Evolutionary conservation across 2,113 vertebrate genomes (phyloP), one percentile per base, ranked within the genome.

Genomic region (Eubucco bourcierii): DNA sequence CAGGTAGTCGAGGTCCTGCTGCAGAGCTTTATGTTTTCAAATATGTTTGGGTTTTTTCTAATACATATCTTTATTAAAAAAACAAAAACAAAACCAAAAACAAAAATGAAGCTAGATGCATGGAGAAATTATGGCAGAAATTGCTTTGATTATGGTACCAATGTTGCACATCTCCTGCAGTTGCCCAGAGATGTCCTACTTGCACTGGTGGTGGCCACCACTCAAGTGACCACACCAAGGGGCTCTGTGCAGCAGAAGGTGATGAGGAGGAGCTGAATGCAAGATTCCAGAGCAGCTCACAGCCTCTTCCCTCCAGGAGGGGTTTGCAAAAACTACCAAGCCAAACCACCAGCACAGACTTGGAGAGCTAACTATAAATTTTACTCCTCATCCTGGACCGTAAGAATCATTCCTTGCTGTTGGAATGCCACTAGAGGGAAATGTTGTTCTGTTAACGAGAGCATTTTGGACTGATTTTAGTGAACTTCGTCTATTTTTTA

Each of bases 361-460:
- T 4, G 20, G 39, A 29, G 10, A 68, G 21, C 39, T 0, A 12
- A 1, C 14, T 7, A 39, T 12, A 1, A 5, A 0, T 3, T 23
- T 9, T 7, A 1, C 34, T 27, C 28, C 12, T 5, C 27, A 0
- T 2, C 12, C 52, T 4, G 19, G 3, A 58, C 3, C 6, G 2
- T 1, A 20, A 19, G 37, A 31, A 56, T 15, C 8, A 4, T 3
- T 4, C 25, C 8, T 19, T 76, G 27, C 47, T 2, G 5, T 8
- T 4, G 31, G 10, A 9, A 66, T 12, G 53, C 97, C 98, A 94
- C 97, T 97, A 98, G 97, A 97, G 98, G 98, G 97, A 95, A 97
- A 96, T 89, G 66, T 98, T 98, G 98, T 74, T 95, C 97, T 97
- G 97, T 73, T 93, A 80, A 97, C 88, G 15, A 68, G 56, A 12